phyloP scores from a whole-genome alignment of 2,888 invertebrate species.

The Teleiodes luculella region DNA sequence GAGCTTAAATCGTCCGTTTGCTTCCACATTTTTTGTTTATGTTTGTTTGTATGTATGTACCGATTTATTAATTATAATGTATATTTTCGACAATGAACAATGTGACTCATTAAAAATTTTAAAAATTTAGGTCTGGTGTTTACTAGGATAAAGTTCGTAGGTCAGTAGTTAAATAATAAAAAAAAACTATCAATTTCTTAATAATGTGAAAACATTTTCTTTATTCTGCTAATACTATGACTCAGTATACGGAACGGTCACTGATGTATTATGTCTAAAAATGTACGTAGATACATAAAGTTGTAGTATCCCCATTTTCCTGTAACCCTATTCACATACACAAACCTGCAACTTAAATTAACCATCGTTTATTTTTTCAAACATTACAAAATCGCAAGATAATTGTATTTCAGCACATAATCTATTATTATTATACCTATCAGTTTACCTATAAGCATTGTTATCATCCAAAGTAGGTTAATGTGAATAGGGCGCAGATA shows the following conservation, averaged over 20 bases:
- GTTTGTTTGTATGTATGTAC: too few relatives aligned
- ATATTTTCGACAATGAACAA: background rate
- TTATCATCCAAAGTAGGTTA: conserved; percentile 21
- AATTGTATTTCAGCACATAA: background rate
- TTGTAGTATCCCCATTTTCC: conserved; percentile 19
- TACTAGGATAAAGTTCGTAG: conserved; percentile 33
- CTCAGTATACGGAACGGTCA: conserved; percentile 27
- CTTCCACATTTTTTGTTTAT: conserved; percentile 21
- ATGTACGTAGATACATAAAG: conserved; percentile 4
- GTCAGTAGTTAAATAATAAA: conserved; percentile 26
- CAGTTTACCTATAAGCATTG: background rate
- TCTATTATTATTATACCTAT: background rate
- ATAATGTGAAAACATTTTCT: conserved; percentile 26
- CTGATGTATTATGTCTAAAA: background rate
- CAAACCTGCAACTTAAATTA: too few relatives aligned
- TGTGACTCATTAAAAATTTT: conserved; percentile 14
- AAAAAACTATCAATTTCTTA: conserved; percentile 29
- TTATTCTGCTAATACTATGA: conserved; percentile 29
- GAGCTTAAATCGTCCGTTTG: conserved; percentile 28
- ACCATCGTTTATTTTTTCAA: too few relatives aligned
- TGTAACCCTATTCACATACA: conserved; percentile 17
- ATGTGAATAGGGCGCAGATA: conserved; percentile 34
- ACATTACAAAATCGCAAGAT: background rate
- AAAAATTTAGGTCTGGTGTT: conserved; percentile 32
- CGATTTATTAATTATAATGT: background rate